Conservation (phyloP, 23 tunicate genomes). For the Oikopleura dioica region DNA sequence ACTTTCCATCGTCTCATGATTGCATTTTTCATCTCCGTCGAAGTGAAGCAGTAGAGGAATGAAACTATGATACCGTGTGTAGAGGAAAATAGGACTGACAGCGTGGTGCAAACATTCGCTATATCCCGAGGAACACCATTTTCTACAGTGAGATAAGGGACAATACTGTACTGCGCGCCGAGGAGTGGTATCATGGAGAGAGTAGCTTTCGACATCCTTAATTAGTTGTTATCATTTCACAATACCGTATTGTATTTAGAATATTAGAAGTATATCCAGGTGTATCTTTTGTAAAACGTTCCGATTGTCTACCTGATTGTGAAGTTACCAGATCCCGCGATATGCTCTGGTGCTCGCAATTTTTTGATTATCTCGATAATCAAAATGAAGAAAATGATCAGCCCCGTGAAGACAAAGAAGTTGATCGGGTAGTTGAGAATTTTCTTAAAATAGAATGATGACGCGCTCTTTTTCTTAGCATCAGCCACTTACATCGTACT, state of each 20-base stretch:
- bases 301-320: background rate
- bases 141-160: constrained; percentile 16
- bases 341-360: constrained; percentile 2
- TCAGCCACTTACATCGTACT: too few species aligned
- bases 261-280: too few species aligned
- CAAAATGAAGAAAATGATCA: background rate
- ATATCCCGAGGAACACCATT: background rate
- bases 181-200: constrained; percentile 34
- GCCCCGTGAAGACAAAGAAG: background rate
- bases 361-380: background rate
- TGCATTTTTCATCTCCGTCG: constrained; percentile 2
- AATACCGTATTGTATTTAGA: background rate
- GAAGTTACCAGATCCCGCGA: constrained; percentile 1
- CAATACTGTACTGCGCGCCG: constrained; percentile 25
- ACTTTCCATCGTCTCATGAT: background rate
- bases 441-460: too few species aligned
- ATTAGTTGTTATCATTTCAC: background rate
- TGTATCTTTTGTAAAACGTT: too few species aligned
- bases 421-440: too few species aligned
- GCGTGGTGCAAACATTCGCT: background rate
- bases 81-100: background rate
- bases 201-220: constrained; percentile 39
- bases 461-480: too few species aligned
- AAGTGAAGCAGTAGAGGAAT: background rate
- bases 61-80: constrained; percentile 6